Base-by-base conservation (phyloP, 2,888 invertebrate species). In the Tineola bisselliella region DNA sequence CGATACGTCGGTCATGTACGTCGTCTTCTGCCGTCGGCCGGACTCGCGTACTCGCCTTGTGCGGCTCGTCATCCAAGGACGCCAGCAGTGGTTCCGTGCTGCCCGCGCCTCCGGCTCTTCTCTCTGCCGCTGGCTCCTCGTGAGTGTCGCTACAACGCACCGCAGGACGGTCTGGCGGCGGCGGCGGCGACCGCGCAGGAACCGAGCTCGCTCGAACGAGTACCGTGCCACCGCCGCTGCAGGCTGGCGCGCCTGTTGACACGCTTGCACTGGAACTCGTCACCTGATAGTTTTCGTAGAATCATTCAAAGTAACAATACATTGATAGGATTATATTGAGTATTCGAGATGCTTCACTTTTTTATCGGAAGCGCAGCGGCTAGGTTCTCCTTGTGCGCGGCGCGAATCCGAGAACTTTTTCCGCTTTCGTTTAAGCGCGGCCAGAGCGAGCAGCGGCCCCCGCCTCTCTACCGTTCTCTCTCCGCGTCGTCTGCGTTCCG, bases 391-490 rank as follows among this genome's bases (percentile, higher is more conserved):
- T 67, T 88, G 91, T 60, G 90, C 89, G 64, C 92, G 91, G 68
- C 93, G 88, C 63, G 94, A 94, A 65, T 93, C 91, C 0, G 93
- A 93, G 80, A 94, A 94, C 76, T 94, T 94, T 80, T 94, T 94
- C 65, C 94, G 89, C 77, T 94, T 94, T 72, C 91, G 91, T 74
- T 92, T 92, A 62, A 94, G 87, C 19, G 93, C 90, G 0, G 93
- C 93, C 64, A 94, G 84, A 61, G 93, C 93, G 30, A 88, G 80
- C 61, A 90, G 75, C 70, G 84, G 81, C 65, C 77, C 81, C 69
- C 78, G 73, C 65, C 82, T 77, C 6, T 70, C 66, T 65, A 75
- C 75, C 69, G 77, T 73, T 65, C 82, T 77, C 6, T 70, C 66
- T 66, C 76, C 75, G 12, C 66, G 63, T 1, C 52, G 31, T 59